phyloP scores from a whole-genome alignment of 2,888 invertebrate species.

The Odontocolon sp. region DNA sequence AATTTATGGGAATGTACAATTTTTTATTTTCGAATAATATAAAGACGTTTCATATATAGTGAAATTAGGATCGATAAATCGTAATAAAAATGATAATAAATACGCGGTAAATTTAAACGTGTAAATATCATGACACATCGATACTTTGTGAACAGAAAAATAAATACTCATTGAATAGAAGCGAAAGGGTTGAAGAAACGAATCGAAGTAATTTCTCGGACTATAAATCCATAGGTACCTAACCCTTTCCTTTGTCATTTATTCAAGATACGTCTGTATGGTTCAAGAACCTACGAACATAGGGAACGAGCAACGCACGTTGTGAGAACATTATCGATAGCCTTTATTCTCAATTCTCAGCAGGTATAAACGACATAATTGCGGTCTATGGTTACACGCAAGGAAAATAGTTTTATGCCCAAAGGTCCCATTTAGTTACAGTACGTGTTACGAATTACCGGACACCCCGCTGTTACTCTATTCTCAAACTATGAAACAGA shows the following conservation, averaged over 20 bases:
- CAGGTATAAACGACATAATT: slow-evolving; percentile 47
- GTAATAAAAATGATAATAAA: no score
- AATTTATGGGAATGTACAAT: no score
- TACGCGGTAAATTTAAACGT: background rate
- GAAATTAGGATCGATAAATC: no score
- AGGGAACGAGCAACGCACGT: background rate
- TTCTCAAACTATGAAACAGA: background rate
- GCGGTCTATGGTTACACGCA: slow-evolving; percentile 4
- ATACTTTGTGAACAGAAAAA: background rate
- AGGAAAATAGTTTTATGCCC: slow-evolving; percentile 16
- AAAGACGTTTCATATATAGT: no score
- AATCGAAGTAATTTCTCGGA: background rate
- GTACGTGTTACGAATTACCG: background rate
- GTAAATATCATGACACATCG: background rate
- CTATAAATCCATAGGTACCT: background rate
- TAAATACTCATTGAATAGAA: background rate
- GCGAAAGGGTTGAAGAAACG: background rate
- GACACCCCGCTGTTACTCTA: background rate
- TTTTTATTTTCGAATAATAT: no score
- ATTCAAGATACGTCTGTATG: background rate
- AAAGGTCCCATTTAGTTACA: background rate
- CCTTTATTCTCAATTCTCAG: slow-evolving; percentile 23
- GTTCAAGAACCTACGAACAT: background rate
- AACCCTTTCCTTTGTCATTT: background rate
- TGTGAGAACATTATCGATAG: slow-evolving; percentile 13